phyloP scores from a whole-genome alignment of 1,140 invertebrate species.

The Asbolus verrucosus region DNA sequence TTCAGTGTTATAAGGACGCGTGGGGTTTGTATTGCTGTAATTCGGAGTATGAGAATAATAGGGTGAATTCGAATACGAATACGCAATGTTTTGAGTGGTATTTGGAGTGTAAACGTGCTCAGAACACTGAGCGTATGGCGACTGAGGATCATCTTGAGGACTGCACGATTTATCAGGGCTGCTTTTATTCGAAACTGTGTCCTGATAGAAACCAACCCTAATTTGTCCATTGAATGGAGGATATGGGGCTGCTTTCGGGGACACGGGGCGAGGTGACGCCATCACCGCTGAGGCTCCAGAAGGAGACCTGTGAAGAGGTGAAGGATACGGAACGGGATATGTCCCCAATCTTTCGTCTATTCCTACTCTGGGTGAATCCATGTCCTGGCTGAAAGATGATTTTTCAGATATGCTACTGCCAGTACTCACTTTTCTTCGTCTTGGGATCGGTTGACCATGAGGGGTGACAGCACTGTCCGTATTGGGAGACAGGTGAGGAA shows the following conservation, averaged over 20 bases:
- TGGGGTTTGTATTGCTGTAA: conserved; percentile 61
- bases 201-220: conserved; percentile 82
- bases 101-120: conserved; percentile 70
- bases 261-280: conserved; percentile 67
- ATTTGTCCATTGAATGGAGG: conserved; percentile 78
- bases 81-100: conserved; percentile 56
- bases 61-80: conserved; percentile 58
- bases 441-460: conserved; percentile 69
- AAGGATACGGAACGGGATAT: conserved; percentile 75
- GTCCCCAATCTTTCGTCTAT: conserved; percentile 70
- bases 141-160: conserved; percentile 72
- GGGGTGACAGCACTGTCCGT: conserved; percentile 65
- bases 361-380: conserved; percentile 75
- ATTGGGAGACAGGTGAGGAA: conserved; percentile 62
- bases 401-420: conserved; percentile 80
- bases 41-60: conserved; percentile 60
- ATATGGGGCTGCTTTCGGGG: conserved; percentile 73
- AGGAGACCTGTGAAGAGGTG: conserved; percentile 72
- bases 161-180: conserved; percentile 80
- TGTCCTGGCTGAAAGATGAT: conserved; percentile 80
- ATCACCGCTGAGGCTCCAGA: conserved; percentile 68
- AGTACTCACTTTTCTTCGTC: conserved; percentile 75
- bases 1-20: conserved; percentile 55
- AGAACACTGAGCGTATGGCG: conserved; percentile 73
- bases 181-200: conserved; percentile 78